Base-by-base conservation (phyloP, 2,888 invertebrate species). In the Chalcosyrphus nemorum region DNA sequence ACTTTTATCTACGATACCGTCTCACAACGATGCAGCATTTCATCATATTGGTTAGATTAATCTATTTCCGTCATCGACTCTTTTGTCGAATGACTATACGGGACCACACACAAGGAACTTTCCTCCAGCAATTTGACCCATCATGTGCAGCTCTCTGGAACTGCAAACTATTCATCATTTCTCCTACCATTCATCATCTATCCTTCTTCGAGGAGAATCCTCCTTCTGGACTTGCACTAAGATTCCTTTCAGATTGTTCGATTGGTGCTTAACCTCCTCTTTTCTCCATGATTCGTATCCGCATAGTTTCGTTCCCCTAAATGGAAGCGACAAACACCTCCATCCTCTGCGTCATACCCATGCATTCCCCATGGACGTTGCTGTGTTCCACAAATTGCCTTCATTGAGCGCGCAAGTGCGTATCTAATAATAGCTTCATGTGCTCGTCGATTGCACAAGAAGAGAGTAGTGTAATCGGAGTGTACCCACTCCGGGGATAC, bases 361-460 rank as follows among this genome's bases (percentile, higher is more conserved):
- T 45, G 63, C 15, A n/a, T 66, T 72, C 65, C 54, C 70, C 70
- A 70, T 61, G 70, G 54, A 47, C n/a, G n/a, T n/a, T n/a, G n/a
- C n/a, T 61, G 45, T 54, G 19, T 47, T n/a, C n/a, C 76, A 32
- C 13, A 57, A 77, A 78, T 54, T 54, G 52, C n/a, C 66, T 56
- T 32, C 65, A 78, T 35, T 74, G 74, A 70, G 59, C 80, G 80
- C 84, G 84, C 84, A 84, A 84, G 84, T 84, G 71, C 81, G 77
- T 66, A 59, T 57, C 72, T 78, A 78, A 82, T 72, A 82, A 78
- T 84, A 84, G 84, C 54, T 65, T 70, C 45, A 45, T 70, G 74
- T 63, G 59, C 63, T 65, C 68, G 56, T 65, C 68, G 56, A 68
- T 56, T 72, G 59, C 71, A 59, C 47, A 50, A 41, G 24, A 50